Evolutionary conservation across 2,888 invertebrate species (phyloP), one percentile per base, ranked within the genome.

Genomic region (Dolomedes plantarius): DNA sequence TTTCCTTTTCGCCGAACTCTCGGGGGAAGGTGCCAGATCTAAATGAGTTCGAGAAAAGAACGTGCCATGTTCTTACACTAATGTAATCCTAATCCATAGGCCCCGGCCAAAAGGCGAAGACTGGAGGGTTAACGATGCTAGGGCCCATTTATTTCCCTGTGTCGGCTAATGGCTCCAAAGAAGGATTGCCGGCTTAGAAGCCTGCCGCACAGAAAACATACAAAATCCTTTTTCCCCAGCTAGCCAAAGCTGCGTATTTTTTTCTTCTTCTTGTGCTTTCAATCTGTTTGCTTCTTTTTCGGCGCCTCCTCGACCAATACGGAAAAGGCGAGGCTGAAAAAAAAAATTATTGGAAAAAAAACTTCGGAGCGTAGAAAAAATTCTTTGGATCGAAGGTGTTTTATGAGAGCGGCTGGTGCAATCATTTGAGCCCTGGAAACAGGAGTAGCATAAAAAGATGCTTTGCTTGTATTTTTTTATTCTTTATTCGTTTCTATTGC

Each of bases 61-160:
- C 78, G 85, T 78, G 85, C 85, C 78, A 74, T 83, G 83, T 83
- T 83, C 83, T 77, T 77, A 77, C 78, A 78, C 78, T 85, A 85
- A 85, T 85, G 85, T 85, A 85, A 85, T 85, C 85, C 85, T 85
- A 85, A 85, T 85, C 85, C 85, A 85, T 74, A 78, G 85, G 75
- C 82, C 71, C 82, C 39, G 69, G 73, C 77, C 77, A 67, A 72
- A 73, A 83, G 83, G 83, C 83, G 83, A 77, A 69, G 72, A 85
- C 73, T 71, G 46, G 67, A 72, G 83, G 83, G 77, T 76, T 86
- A 86, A 86, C 86, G 86, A 86, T 65, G 79, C 73, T 69, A 65
- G 79, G 80, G 64, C 46, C 80, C 86, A 86, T 86, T 86, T 86
- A 86, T 86, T 86, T 80, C 86, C 41, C 56, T 28, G 31, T 78